Conservation (phyloP, 2,797 vertebrate genomes). For the Spheniscus humboldti region DNA sequence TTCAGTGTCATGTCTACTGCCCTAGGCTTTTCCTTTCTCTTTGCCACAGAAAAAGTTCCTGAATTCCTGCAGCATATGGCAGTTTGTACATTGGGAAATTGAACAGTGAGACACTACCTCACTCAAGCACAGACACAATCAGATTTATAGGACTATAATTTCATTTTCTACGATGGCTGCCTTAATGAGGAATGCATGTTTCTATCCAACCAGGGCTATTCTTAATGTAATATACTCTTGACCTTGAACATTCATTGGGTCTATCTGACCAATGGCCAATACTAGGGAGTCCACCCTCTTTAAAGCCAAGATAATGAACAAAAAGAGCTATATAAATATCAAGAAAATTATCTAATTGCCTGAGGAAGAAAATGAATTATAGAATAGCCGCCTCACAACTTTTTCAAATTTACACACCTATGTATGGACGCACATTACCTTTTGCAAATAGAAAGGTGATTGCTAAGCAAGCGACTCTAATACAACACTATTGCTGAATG, state of each 20-base stretch:
- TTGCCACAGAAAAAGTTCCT: conserved; percentile 61
- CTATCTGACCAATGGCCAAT: conserved; percentile 41
- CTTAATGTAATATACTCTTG: conserved; percentile 72
- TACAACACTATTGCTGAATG: not conserved
- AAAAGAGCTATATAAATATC: not conserved
- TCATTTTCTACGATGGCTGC: conserved; percentile 77
- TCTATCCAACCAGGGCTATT: conserved; percentile 67
- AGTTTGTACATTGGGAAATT: conserved; percentile 69
- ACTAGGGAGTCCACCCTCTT: not conserved
- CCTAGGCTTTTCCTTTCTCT: conserved; percentile 63
- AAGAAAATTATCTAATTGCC: not conserved
- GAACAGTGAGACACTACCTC: conserved; percentile 76
- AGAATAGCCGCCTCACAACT: not conserved
- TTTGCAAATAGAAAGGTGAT: not conserved
- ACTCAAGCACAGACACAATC: conserved; percentile 78
- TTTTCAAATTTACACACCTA: not conserved
- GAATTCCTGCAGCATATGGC: conserved; percentile 67
- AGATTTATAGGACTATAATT: conserved; percentile 79
- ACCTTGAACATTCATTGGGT: conserved; percentile 77
- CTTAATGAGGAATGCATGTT: conserved; percentile 75
- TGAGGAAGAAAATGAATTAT: not conserved
- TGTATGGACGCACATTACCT: not conserved
- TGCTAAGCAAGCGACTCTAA: not conserved
- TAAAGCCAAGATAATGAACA: conserved; percentile 25
- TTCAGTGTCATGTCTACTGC: conserved; percentile 53